These are phyloP conservation scores for Drosophila kambysellisi DNA, from an alignment of 2,888 invertebrate species.

Conservation along the genomic window DNA sequence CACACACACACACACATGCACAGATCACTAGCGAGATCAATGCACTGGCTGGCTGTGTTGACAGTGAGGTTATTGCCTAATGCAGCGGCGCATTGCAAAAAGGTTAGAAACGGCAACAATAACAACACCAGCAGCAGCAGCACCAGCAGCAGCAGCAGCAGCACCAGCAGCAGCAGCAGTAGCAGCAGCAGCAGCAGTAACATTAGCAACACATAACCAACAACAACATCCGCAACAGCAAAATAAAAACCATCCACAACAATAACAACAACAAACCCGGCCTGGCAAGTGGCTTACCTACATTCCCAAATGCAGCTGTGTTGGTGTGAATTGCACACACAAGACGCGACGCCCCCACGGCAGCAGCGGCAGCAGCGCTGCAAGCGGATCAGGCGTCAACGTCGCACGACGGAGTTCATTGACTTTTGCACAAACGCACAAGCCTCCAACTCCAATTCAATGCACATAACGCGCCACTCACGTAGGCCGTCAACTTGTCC, in stretches of 20 bases:
- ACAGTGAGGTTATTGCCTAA: conserved; percentile 76
- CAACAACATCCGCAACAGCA: conserved; percentile 34
- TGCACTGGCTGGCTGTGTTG: conserved; percentile 62
- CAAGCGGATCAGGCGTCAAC: conserved; percentile 53
- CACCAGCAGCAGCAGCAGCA: conserved; percentile 27
- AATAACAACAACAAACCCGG: conserved; percentile 49
- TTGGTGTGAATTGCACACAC: conserved; percentile 72
- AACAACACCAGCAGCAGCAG: conserved; percentile 8
- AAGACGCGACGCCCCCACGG: conserved; percentile 61
- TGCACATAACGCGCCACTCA: conserved; percentile 73
- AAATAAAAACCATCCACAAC: conserved; percentile 10
- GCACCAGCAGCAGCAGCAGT: conserved; percentile 4
- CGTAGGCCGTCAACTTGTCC: conserved; percentile 80
- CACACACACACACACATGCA: conserved; percentile 5
- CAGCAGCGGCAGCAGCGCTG: conserved; percentile 53
- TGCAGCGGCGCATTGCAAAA: conserved; percentile 71
- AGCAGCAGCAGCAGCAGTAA: conserved; percentile 27
- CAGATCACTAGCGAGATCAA: conserved; percentile 68
- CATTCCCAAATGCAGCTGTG: conserved; percentile 71
- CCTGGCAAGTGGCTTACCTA: conserved; percentile 77
- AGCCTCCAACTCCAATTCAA: conserved; percentile 79
- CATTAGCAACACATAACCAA: conserved; percentile 38
- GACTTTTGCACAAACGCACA: conserved; percentile 79
- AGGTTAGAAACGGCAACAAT: conserved; percentile 68
- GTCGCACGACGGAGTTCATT: conserved; percentile 69